phyloP scores from a whole-genome alignment of 2,888 invertebrate genomes.

The Lepetodrilus schrolli region DNA sequence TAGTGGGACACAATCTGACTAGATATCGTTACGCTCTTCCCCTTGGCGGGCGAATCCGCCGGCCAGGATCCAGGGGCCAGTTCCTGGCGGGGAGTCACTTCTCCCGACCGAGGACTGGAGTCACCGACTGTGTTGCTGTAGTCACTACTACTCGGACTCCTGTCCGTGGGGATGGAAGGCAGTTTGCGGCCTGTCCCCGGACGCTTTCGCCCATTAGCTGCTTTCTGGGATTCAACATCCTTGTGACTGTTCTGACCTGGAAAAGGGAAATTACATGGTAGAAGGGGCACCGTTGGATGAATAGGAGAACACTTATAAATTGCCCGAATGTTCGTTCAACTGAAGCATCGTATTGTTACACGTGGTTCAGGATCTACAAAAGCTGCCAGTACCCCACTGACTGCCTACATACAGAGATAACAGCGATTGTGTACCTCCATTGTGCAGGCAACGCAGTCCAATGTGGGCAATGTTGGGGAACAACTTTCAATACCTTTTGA shows the following conservation, averaged over 20 bases:
- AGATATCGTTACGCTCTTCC: constrained; percentile 52
- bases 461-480: too few species aligned
- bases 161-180: constrained; percentile 55
- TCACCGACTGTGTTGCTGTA: constrained; percentile 41
- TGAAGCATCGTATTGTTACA: constrained; percentile 9
- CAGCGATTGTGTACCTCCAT: not conserved
- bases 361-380: not conserved
- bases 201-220: constrained; percentile 58
- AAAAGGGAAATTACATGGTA: constrained; percentile 17
- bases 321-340: not conserved
- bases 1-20: constrained; percentile 52
- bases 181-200: constrained; percentile 69
- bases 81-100: constrained; percentile 5
- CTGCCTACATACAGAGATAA: not conserved
- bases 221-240: constrained; percentile 32
- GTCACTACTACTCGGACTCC: constrained; percentile 59
- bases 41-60: not conserved
- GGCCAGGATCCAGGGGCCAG: not conserved
- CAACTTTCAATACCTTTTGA: too few species aligned
- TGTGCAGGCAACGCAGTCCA: too few species aligned
- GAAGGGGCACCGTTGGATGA: not conserved
- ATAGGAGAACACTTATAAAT: not conserved
- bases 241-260: constrained; percentile 12
- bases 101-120: constrained; percentile 20
- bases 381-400: not conserved